A percentile compares a stretch with the other conserved stretches of the same genome.
Evolutionary conservation across 2,888 invertebrate genomes (phyloP).

Genomic region (Allolobophora icterica): DNA sequence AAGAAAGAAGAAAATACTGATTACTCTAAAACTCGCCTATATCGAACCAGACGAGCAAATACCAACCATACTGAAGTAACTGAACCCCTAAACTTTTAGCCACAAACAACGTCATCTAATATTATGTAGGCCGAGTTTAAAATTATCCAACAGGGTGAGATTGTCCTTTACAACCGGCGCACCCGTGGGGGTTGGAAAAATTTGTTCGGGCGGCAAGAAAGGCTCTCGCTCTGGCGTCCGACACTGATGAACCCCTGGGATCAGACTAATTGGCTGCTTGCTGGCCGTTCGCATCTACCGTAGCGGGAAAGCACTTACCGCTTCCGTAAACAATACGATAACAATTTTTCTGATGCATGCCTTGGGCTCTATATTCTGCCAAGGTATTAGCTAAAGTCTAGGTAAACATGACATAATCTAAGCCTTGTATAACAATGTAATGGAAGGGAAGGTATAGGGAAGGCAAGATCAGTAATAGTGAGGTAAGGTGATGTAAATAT

Average conservation of each 20-base stretch:
- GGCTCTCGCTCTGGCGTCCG: no score
- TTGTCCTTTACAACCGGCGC: not conserved
- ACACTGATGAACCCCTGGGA: not conserved
- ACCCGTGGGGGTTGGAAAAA: not conserved
- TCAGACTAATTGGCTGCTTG: constrained; percentile 1
- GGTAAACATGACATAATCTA: not conserved
- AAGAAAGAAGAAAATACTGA: no score
- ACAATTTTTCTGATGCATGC: not conserved
- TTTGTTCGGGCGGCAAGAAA: not conserved
- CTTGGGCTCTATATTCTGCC: not conserved
- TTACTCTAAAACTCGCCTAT: no score
- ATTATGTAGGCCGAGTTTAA: not conserved
- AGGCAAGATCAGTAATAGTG: no score
- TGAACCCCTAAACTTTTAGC: not conserved
- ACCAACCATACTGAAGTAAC: not conserved
- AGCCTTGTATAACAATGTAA: not conserved
- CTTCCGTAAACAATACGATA: not conserved
- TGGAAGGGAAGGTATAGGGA: no score
- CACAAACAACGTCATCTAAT: not conserved
- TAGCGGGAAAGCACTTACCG: not conserved
- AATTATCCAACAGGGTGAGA: not conserved
- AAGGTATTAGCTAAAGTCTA: not conserved
- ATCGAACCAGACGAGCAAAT: not conserved
- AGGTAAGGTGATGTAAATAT: no score
- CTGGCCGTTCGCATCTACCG: not conserved